Evolutionary conservation across 64 coral and sea anemone species (phyloP).

Genomic region (Montipora sp.): DNA sequence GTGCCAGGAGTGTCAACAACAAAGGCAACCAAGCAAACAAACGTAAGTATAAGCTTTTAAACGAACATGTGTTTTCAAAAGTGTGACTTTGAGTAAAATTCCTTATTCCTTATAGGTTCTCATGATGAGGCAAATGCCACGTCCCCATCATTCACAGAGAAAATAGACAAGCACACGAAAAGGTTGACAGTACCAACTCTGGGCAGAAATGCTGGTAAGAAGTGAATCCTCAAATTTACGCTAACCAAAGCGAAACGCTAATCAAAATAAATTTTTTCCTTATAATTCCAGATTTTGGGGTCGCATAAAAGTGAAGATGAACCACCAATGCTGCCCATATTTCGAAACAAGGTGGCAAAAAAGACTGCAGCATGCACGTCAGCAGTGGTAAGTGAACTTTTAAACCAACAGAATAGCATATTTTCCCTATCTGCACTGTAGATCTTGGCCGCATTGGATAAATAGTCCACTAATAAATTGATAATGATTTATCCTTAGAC

Average conservation of each 20-base stretch:
- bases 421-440: not conserved
- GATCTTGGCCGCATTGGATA: not conserved
- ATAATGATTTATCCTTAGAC: not conserved
- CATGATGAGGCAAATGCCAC: slow-evolving; percentile 9
- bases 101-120: not conserved
- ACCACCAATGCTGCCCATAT: not conserved
- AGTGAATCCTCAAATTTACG: not conserved
- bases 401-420: not conserved
- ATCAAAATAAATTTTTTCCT: not conserved
- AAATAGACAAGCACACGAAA: not conserved
- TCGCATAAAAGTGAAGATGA: slow-evolving; percentile 19
- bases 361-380: not conserved
- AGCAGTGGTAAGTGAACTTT: slow-evolving; percentile 23
- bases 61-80: not conserved
- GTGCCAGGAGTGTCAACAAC: not conserved
- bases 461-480: not conserved
- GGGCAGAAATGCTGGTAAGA: slow-evolving; percentile 5
- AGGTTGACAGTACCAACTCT: not conserved
- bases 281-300: not conserved
- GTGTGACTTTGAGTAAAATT: not conserved
- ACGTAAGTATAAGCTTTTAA: not conserved
- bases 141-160: not conserved
- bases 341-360: not conserved
- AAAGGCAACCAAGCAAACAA: slow-evolving; percentile 5
- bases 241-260: not conserved